These are phyloP conservation scores for Sebastes ruberrimus DNA, from an alignment of 2,797 vertebrate genomes.

Conservation along the genomic window DNA sequence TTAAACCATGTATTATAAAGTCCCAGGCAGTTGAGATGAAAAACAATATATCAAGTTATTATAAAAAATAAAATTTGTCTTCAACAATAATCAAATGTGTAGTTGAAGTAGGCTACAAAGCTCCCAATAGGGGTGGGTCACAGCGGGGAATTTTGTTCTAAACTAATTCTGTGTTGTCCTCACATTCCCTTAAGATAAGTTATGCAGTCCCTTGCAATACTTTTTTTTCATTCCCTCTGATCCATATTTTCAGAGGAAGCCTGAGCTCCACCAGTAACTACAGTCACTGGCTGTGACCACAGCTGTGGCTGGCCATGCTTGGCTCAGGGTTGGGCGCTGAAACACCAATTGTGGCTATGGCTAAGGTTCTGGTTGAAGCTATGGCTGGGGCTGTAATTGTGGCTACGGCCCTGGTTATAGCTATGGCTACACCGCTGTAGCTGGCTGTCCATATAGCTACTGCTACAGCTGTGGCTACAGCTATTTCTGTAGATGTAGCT, in stretches of 20 bases:
- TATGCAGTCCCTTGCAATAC: neutral
- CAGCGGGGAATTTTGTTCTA: neutral
- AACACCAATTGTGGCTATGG: neutral
- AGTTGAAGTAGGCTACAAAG: neutral
- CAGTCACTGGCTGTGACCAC: neutral
- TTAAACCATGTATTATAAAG: neutral
- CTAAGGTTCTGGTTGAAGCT: neutral
- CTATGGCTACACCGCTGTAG: neutral
- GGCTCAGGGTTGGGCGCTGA: neutral
- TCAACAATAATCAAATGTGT: neutral
- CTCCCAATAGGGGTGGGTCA: neutral
- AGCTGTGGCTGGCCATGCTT: neutral
- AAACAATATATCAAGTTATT: neutral
- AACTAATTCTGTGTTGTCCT: neutral
- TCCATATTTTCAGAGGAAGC: neutral
- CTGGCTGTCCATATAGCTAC: neutral
- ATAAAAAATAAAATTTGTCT: neutral
- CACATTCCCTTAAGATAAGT: neutral
- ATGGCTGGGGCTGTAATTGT: neutral
- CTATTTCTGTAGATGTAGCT: neutral
- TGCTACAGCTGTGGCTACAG: neutral
- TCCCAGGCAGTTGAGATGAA: neutral
- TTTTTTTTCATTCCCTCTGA: neutral
- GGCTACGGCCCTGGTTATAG: neutral
- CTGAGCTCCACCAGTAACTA: neutral